Percentiles rank a stretch among this genome's conserved stretches.
These are phyloP conservation scores for Peromyscus eremicus DNA, from an alignment of 2,797 vertebrate species.

Conservation along the genomic window DNA sequence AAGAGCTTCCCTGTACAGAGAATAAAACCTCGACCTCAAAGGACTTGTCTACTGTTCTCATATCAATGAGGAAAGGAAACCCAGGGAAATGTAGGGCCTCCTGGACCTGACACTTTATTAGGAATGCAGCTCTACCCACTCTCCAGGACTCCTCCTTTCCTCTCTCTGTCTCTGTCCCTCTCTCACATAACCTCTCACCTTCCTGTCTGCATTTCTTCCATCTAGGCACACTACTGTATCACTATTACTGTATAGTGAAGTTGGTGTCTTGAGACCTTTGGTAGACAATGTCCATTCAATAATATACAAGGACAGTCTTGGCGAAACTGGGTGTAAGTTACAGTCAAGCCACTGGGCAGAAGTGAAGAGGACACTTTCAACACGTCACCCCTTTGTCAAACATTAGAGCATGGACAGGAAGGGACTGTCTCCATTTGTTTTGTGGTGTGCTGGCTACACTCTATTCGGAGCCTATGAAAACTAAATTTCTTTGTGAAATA, in stretches of 20 bases:
- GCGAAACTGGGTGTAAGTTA: not conserved
- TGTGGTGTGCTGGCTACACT: not conserved
- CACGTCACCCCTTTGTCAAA: not conserved
- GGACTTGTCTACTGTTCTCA: not conserved
- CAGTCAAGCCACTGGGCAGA: not conserved
- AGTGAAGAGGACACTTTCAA: not conserved
- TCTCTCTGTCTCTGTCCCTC: not conserved
- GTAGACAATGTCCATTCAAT: not conserved
- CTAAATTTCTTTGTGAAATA: slow-evolving; percentile 10
- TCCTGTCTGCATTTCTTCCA: not conserved
- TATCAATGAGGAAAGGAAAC: not conserved
- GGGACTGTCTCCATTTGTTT: not conserved
- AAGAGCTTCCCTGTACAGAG: not conserved
- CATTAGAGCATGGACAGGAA: not conserved
- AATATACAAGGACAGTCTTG: not conserved
- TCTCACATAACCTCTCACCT: not conserved
- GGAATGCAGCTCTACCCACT: not conserved
- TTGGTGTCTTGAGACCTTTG: not conserved
- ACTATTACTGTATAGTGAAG: not conserved
- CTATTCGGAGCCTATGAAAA: not conserved
- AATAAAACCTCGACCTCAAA: not conserved
- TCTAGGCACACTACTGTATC: not conserved
- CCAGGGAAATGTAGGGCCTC: not conserved
- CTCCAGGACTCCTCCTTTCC: not conserved
- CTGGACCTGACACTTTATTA: not conserved